These are phyloP conservation scores for Chalcosyrphus nemorum DNA, from an alignment of 2,888 invertebrate species.

Conservation along the genomic window DNA sequence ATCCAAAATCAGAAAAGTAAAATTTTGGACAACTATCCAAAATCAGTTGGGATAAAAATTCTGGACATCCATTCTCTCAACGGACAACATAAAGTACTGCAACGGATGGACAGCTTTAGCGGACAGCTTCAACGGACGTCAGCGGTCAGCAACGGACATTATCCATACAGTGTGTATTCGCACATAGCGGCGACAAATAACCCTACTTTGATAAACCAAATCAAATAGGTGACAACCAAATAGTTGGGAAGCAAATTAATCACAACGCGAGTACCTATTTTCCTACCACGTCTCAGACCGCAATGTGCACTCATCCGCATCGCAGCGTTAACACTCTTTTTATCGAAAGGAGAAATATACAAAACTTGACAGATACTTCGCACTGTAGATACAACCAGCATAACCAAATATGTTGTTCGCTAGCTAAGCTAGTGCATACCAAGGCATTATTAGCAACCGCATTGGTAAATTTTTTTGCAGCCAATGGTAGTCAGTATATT, in stretches of 20 bases:
- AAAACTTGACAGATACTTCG: neutral
- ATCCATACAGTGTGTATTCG: too few relatives aligned
- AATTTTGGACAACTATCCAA: too few relatives aligned
- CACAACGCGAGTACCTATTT: neutral
- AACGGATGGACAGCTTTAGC: too few relatives aligned
- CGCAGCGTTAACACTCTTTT: neutral
- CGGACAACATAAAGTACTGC: too few relatives aligned
- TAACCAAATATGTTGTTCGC: too few relatives aligned
- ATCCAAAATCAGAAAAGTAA: too few relatives aligned
- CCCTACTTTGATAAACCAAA: neutral
- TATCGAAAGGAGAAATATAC: neutral
- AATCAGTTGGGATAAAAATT: too few relatives aligned
- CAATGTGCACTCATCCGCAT: neutral
- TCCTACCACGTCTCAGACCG: neutral
- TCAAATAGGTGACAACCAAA: too few relatives aligned
- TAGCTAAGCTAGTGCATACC: neutral
- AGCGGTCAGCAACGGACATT: too few relatives aligned
- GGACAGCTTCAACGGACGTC: too few relatives aligned
- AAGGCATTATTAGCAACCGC: constrained; percentile 5
- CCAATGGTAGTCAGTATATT: neutral
- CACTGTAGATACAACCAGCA: too few relatives aligned
- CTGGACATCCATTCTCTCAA: too few relatives aligned
- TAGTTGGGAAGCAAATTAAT: neutral
- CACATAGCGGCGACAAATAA: neutral
- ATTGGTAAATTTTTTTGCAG: neutral